phyloP scores from a whole-genome alignment of 35 echinoderm and acorn worm species.

The Nesometra sesokonis region DNA sequence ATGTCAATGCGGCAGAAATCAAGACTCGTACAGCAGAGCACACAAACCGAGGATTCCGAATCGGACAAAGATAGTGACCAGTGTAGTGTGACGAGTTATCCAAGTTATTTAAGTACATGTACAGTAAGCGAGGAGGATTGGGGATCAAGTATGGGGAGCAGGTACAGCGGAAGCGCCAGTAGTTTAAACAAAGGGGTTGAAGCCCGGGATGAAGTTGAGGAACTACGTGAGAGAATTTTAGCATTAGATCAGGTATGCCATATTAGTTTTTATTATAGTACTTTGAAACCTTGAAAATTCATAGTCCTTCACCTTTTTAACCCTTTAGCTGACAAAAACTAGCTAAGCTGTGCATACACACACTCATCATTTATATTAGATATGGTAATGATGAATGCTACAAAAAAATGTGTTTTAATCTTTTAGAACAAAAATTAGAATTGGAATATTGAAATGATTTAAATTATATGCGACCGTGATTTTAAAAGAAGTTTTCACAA shows the following conservation, averaged over 20 bases:
- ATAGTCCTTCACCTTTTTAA: too few relatives aligned
- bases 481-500: too few relatives aligned
- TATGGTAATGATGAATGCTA: too few relatives aligned
- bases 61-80: slow-evolving; percentile 26
- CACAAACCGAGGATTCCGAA: slow-evolving; percentile 52
- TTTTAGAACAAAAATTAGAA: too few relatives aligned
- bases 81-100: slow-evolving; percentile 28
- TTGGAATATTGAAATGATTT: too few relatives aligned
- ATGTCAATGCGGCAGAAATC: slow-evolving; percentile 42
- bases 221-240: background rate
- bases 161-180: background rate
- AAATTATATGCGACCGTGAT: too few relatives aligned
- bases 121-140: background rate
- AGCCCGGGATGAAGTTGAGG: background rate
- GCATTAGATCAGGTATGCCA: background rate
- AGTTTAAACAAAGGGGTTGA: background rate
- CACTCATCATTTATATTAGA: too few relatives aligned
- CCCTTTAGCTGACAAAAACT: too few relatives aligned
- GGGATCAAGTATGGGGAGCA: background rate
- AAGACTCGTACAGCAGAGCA: slow-evolving; percentile 37
- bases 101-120: background rate
- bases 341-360: too few relatives aligned
- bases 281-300: too few relatives aligned
- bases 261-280: background rate
- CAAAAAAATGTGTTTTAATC: too few relatives aligned